Percentiles rank a stretch among this genome's conserved stretches.
These are phyloP conservation scores for Drosophila prostipennis DNA, from an alignment of 2,888 invertebrate genomes.

Conservation along the genomic window DNA sequence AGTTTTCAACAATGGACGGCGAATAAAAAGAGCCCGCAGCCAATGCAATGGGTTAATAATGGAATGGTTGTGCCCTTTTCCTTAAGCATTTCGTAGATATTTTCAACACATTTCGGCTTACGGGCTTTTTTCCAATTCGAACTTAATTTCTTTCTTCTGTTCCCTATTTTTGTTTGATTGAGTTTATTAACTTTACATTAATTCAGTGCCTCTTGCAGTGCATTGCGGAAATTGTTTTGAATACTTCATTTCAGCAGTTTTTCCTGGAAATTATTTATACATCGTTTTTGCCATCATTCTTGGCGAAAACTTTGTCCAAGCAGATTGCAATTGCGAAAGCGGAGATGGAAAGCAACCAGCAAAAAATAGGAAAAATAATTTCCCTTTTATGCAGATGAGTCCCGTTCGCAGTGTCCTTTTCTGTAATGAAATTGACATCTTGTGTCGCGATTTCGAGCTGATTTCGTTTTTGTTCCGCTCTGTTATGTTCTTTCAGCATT, in stretches of 20 bases:
- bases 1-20: conserved; percentile 35
- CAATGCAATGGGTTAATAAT: conserved; percentile 40
- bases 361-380: conserved; percentile 63
- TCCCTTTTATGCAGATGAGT: conserved; percentile 79
- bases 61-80: conserved; percentile 9
- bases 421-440: conserved; percentile 78
- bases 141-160: conserved; percentile 43
- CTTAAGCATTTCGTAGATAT: conserved; percentile 9
- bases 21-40: conserved; percentile 29
- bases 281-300: conserved; percentile 28
- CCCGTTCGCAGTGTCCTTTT: conserved; percentile 46
- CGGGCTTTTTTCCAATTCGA: conserved; percentile 7
- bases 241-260: conserved; percentile 69
- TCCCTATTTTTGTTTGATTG: conserved; percentile 51
- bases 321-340: conserved; percentile 57
- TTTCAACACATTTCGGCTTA: conserved; percentile 5
- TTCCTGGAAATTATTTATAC: conserved; percentile 42
- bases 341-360: background rate
- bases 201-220: conserved; percentile 40
- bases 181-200: conserved; percentile 63
- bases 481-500: conserved; percentile 30
- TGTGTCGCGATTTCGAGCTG: conserved; percentile 71
- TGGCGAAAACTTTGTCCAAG: conserved; percentile 62
- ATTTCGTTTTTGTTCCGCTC: conserved; percentile 50
- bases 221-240: conserved; percentile 71